phyloP scores from a whole-genome alignment of 2,797 vertebrate species.

The Tokudaia tokunoshimensis region DNA sequence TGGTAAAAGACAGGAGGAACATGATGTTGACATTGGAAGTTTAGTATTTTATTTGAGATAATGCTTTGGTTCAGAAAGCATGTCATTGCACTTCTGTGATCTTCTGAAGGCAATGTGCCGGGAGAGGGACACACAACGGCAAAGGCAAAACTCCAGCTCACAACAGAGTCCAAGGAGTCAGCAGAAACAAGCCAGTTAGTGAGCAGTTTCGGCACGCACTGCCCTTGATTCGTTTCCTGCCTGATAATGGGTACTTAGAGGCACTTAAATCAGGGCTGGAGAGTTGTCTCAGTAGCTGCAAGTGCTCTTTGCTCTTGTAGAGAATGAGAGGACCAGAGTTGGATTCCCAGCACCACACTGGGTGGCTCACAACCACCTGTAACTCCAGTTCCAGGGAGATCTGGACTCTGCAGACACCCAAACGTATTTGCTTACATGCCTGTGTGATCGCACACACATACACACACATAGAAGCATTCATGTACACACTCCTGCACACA shows the following conservation, averaged over 20 bases:
- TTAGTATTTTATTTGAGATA: conserved; percentile 1
- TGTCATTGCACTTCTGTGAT: not conserved
- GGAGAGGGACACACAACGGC: not conserved
- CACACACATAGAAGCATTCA: no score
- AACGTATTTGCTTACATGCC: not conserved
- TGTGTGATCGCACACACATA: not conserved
- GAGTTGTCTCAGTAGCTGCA: no score
- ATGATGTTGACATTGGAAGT: not conserved
- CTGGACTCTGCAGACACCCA: not conserved
- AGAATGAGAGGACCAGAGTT: not conserved
- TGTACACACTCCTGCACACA: no score
- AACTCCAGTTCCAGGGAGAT: not conserved
- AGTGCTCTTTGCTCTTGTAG: no score
- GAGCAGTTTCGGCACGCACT: not conserved
- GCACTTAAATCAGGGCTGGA: not conserved
- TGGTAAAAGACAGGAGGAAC: not conserved
- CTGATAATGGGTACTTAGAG: conserved; percentile 24
- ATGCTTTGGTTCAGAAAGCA: not conserved
- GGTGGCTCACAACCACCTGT: not conserved
- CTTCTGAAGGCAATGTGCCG: not conserved
- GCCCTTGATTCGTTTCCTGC: not conserved
- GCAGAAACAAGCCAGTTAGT: not conserved
- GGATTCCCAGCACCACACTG: not conserved
- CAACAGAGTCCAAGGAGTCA: not conserved
- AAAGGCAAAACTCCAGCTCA: not conserved